Conservation (phyloP, 2,113 vertebrate genomes). For the Eptatretus burgeri region DNA sequence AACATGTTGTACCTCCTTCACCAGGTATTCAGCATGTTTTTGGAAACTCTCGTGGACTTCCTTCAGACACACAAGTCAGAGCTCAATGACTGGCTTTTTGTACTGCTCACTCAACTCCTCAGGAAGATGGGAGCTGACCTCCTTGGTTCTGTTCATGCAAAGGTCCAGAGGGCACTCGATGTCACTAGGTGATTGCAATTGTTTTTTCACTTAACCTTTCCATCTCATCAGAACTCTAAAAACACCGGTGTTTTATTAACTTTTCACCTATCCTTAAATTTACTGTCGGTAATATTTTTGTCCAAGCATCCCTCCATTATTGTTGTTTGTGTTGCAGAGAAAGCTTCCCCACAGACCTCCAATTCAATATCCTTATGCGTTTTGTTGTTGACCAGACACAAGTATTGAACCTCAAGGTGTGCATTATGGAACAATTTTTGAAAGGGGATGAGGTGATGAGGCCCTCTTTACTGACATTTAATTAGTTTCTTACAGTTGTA, state of each 20-base stretch:
- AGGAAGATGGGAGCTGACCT: slow-evolving; percentile 98
- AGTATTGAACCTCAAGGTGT: slow-evolving; percentile 78
- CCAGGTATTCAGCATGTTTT: slow-evolving; percentile 96
- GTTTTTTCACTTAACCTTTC: no score
- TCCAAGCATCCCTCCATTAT: neutral
- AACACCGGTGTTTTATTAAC: no score
- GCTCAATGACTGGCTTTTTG: slow-evolving; percentile 80
- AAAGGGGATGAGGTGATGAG: no score
- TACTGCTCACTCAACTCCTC: slow-evolving; percentile 61
- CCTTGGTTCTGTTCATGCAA: slow-evolving; percentile 81
- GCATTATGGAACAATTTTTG: neutral
- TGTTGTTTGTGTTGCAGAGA: slow-evolving; percentile 25
- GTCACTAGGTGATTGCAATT: slow-evolving; percentile 37
- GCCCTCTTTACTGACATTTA: slow-evolving; percentile 6
- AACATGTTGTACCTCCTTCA: slow-evolving; percentile 8
- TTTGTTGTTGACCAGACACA: slow-evolving; percentile 96
- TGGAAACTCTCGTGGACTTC: slow-evolving; percentile 89
- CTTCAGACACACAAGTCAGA: slow-evolving; percentile 77
- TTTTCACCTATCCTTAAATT: no score
- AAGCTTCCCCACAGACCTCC: slow-evolving; percentile 77
- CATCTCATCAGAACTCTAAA: no score
- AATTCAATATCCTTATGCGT: slow-evolving; percentile 91
- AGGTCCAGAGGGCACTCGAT: slow-evolving; percentile 81
- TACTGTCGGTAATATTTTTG: no score
- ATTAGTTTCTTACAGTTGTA: neutral